A percentile compares a stretch with the other conserved stretches of the same genome.
Evolutionary conservation across 2,888 invertebrate species (phyloP).

Genomic region (Deilephila elpenor): DNA sequence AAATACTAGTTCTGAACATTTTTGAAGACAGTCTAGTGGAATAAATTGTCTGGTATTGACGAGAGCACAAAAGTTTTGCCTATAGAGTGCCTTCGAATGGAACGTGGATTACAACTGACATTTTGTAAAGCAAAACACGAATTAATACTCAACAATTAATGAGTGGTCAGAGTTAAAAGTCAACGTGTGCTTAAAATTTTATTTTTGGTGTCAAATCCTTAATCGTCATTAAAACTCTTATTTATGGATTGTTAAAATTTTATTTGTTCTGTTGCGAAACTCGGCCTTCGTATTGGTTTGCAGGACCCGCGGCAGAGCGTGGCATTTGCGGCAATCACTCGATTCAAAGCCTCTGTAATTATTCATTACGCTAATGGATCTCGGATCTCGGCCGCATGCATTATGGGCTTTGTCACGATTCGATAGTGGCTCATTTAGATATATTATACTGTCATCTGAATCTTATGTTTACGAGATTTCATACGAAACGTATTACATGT

Average conservation of each 20-base stretch:
- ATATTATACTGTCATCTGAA: conserved; percentile 23
- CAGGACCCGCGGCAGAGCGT: conserved; percentile 54
- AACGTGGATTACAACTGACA: background rate
- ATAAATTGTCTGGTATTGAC: background rate
- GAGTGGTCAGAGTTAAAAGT: conserved; percentile 3
- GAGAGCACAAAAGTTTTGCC: background rate
- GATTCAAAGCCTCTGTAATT: conserved; percentile 66
- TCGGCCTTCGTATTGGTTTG: conserved; percentile 64
- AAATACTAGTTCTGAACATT: background rate
- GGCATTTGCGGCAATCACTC: conserved; percentile 55
- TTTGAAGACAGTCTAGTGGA: background rate
- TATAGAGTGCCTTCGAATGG: background rate
- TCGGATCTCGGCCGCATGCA: conserved; percentile 56
- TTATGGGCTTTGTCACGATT: conserved; percentile 70
- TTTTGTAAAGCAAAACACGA: background rate
- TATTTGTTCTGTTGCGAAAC: conserved; percentile 57
- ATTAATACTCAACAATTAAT: conserved; percentile 3
- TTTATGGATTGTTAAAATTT: conserved; percentile 39
- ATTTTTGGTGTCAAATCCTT: conserved; percentile 40
- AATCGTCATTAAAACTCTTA: conserved; percentile 46
- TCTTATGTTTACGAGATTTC: conserved; percentile 20
- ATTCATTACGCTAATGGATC: conserved; percentile 76
- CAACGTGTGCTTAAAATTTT: conserved; percentile 12
- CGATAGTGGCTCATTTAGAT: conserved; percentile 42
- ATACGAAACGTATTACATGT: background rate